Base-by-base conservation (phyloP, 2,888 invertebrate genomes). In the Conchocele bisecta region DNA sequence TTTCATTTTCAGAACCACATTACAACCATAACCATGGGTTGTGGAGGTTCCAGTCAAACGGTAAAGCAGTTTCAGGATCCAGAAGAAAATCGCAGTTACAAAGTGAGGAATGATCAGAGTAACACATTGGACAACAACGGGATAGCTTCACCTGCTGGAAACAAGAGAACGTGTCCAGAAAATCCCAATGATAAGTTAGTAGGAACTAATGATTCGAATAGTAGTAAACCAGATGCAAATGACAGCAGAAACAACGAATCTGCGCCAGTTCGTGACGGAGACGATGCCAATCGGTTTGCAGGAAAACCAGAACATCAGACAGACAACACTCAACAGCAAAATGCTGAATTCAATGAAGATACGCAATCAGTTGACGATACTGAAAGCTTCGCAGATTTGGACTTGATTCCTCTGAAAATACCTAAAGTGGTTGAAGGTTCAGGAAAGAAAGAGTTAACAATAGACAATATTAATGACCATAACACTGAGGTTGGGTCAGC, bases 381-480 rank as follows among this genome's bases (percentile, higher is more conserved):
- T 22, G 22, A 54, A 2, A 39, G 39, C 26, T 35, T 22, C 26
- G 6, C 4, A 13, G 24, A 17, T 35, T 24, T 22, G 7, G 39
- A 54, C 15, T 24, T 37, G 1, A 15, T 9, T 15, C 39, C 39
- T 15, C 26, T 39, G 7, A 1, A 2, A 24, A 37, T 37, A 37
- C 54, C 54, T 26, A 39, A 37, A 35, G 11, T 22, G 17, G 22
- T 39, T 37, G 48, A 57, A 31, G 60, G 65, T 31, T 37, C 59
- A 37, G 41, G 56, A 33, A 24, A 60, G 41, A n/a, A 20, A 13
- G 39, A 64, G 5, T 79, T 70, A 35, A 74, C 75, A 0, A 54
- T 77, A 11, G 61, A 64, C 11, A 76, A 82, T 26, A 66, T 82
- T 13, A 61, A 53, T 13, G 58, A 68, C 39, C 75, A 80, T 31